phyloP scores from a whole-genome alignment of 2,113 vertebrate species.

The Prinia subflava region DNA sequence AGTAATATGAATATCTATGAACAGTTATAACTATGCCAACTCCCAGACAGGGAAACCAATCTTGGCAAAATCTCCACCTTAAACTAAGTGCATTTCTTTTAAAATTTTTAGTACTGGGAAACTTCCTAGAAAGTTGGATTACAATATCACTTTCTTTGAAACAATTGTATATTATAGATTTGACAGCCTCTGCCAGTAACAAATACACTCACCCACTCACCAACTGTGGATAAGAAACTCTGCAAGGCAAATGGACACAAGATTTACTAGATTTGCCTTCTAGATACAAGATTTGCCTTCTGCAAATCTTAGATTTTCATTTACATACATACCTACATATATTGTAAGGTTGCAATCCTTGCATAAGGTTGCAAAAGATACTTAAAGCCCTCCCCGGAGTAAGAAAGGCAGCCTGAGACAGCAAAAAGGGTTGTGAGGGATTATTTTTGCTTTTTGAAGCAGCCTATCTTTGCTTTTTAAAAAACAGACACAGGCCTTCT shows the following conservation, averaged over 20 bases:
- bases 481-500: background rate
- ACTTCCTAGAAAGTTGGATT: conserved; percentile 25
- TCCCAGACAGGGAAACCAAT: background rate
- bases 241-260: conserved; percentile 48
- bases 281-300: no score
- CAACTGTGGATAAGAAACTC: conserved; percentile 43
- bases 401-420: background rate
- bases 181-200: conserved; percentile 43
- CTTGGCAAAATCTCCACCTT: background rate
- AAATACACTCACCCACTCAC: conserved; percentile 57
- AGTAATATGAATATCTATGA: background rate
- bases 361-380: background rate
- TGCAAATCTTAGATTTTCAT: conserved; percentile 12
- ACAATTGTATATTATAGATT: conserved; percentile 28
- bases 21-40: background rate
- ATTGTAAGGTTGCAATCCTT: background rate
- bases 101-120: background rate
- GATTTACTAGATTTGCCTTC: no score
- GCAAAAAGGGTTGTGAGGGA: background rate
- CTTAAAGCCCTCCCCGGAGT: background rate
- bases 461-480: background rate
- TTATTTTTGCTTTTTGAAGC: background rate
- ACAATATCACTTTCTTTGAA: conserved; percentile 8
- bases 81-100: background rate
- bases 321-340: background rate